Conservation (phyloP, 2,797 vertebrate genomes). For the Sebastes hopkinsi region DNA sequence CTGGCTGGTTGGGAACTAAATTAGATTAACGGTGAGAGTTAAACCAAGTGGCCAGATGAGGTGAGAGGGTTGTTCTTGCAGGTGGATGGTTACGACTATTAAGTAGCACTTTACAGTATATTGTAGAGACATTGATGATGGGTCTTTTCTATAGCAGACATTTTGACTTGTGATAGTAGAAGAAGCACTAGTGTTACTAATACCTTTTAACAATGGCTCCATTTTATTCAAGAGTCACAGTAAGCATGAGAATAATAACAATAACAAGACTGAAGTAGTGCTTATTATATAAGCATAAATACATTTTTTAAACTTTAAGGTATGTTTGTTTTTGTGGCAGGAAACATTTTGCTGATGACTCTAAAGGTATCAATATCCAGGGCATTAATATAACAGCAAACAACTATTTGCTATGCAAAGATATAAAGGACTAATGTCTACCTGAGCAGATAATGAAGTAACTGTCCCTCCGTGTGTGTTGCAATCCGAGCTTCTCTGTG, state of each 20-base stretch:
- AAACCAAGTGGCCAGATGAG: neutral
- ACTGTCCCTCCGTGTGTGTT: no score
- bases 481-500: no score
- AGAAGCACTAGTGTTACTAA: neutral
- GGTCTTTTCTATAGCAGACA: neutral
- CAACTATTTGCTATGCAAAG: no score
- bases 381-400: no score
- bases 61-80: neutral
- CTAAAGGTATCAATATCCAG: no score
- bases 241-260: neutral
- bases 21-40: conserved; percentile 19
- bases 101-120: neutral
- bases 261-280: neutral
- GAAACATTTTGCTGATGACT: no score
- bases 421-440: no score
- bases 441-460: no score
- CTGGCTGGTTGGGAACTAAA: conserved; percentile 16
- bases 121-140: neutral
- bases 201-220: neutral
- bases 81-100: neutral
- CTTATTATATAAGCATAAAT: neutral
- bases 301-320: neutral
- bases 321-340: neutral
- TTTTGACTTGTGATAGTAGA: neutral
- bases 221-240: neutral